These are phyloP conservation scores for Gambusia holbrooki DNA, from an alignment of 2,113 vertebrate genomes.

Conservation along the genomic window DNA sequence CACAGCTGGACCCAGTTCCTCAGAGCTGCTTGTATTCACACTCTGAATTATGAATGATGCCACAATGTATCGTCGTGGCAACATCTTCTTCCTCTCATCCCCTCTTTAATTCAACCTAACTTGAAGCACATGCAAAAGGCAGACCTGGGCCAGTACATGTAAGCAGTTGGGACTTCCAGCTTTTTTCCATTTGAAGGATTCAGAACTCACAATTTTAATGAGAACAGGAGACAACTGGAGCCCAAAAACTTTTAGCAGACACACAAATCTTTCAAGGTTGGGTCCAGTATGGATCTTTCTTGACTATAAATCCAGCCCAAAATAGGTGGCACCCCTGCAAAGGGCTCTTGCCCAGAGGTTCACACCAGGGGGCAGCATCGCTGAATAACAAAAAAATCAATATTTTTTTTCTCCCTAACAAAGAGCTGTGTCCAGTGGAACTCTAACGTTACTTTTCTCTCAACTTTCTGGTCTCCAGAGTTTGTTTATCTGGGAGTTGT, in stretches of 20 bases:
- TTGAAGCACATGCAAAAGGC: background rate
- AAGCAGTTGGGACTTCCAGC: slow-evolving; percentile 1
- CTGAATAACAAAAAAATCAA: slow-evolving; percentile 8
- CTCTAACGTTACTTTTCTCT: slow-evolving; percentile 3
- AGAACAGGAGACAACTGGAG: slow-evolving; percentile 36
- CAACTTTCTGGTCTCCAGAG: slow-evolving; percentile 11
- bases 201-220: slow-evolving; percentile 6
- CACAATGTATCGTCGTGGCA: slow-evolving; percentile 19
- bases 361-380: slow-evolving; percentile 6
- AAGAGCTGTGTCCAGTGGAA: slow-evolving; percentile 15
- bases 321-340: background rate
- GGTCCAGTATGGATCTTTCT: slow-evolving; percentile 10
- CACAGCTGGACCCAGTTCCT: slow-evolving; percentile 14
- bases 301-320: background rate
- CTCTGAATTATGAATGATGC: slow-evolving; percentile 1
- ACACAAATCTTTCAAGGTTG: slow-evolving; percentile 16
- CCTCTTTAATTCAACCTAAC: background rate
- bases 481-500: slow-evolving; percentile 13
- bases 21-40: background rate
- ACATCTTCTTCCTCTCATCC: slow-evolving; percentile 2
- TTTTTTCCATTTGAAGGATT: slow-evolving; percentile 40
- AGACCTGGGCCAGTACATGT: slow-evolving; percentile 18
- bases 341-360: slow-evolving; percentile 4
- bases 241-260: slow-evolving; percentile 17
- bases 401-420: slow-evolving; percentile 5